Conservation (phyloP, 2,888 invertebrate genomes). For the Athalia circularis region DNA sequence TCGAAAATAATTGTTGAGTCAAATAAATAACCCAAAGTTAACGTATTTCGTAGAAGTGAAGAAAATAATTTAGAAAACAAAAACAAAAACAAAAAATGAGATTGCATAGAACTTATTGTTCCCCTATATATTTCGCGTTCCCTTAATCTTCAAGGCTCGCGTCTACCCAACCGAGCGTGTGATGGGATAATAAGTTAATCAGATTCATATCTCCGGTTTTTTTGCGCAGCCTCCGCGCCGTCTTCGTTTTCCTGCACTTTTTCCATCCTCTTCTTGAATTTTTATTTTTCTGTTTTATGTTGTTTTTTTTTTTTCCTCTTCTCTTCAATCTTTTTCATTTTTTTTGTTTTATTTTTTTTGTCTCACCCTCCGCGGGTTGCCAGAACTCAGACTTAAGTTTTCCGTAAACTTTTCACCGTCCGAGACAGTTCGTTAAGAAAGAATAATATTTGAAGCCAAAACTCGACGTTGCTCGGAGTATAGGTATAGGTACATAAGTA, state of each 20-base stretch:
- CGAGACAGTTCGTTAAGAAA: constrained; percentile 59
- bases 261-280: constrained; percentile 42
- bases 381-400: too few relatives aligned
- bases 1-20: too few relatives aligned
- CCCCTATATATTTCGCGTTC: not conserved
- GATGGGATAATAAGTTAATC: constrained; percentile 51
- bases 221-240: constrained; percentile 2
- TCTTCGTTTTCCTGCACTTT: constrained; percentile 43
- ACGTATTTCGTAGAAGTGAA: too few relatives aligned
- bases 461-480: constrained; percentile 32
- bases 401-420: constrained; percentile 25
- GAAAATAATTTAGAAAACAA: too few relatives aligned
- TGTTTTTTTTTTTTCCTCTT: constrained; percentile 5
- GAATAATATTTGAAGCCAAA: constrained; percentile 57
- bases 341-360: not conserved
- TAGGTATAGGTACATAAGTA: constrained; percentile 4
- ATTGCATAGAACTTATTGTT: too few relatives aligned
- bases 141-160: constrained; percentile 27
- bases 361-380: constrained; percentile 17
- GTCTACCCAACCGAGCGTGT: constrained; percentile 39
- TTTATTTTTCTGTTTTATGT: constrained; percentile 46
- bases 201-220: constrained; percentile 49
- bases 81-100: too few relatives aligned
- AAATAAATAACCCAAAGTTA: too few relatives aligned
- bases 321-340: constrained; percentile 3